Base-by-base conservation (phyloP, 2,888 invertebrate species). In the Torymus aiolomorphi region DNA sequence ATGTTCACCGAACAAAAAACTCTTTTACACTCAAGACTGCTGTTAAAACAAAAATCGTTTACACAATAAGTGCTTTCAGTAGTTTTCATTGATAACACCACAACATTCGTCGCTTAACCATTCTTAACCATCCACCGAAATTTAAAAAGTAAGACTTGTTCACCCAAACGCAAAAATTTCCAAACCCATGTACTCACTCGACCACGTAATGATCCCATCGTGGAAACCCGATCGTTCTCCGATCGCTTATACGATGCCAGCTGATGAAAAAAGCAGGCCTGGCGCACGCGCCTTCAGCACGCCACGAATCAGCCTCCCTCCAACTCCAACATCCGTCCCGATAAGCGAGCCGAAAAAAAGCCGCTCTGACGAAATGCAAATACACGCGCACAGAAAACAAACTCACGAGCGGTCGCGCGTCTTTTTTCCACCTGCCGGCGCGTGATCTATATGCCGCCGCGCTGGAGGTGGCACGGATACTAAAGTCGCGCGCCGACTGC, bases 101-200 rank as follows among this genome's bases (percentile, higher is more conserved):
- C 31, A 31, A 3, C 5, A 31, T 31, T 3, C 31, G 5, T 31
- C 31, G 31, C 51, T 18, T 59, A 24, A 61, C 51, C 49, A 61
- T 51, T 51, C 20, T 18, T 20, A 24, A 20, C 11, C 59, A 20
- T n/a, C 16, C 57, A 16, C 11, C 57, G 12, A 20, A 24, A 24
- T 31, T 20, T 13, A 8, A n/a, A 14, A 65, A 42, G 57, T 13
- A 14, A 56, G 42, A 42, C 31, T 31, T 31, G 3, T 3, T 2
- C 24, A 2, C 31, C 5, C 31, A 0, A 31, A 2, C 2, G 3
- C 5, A 31, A 31, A 5, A 31, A 5, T 31, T 31, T 0, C 31
- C 1, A 31, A 31, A 2, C 31, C 4, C 31, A 31, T 31, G 4
- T 84, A 86, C 86, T 87, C 83, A 86, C 86, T 87, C 77, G 83